Base-by-base conservation (phyloP, 2,888 invertebrate genomes). In the Malthinus seriepunctatus region DNA sequence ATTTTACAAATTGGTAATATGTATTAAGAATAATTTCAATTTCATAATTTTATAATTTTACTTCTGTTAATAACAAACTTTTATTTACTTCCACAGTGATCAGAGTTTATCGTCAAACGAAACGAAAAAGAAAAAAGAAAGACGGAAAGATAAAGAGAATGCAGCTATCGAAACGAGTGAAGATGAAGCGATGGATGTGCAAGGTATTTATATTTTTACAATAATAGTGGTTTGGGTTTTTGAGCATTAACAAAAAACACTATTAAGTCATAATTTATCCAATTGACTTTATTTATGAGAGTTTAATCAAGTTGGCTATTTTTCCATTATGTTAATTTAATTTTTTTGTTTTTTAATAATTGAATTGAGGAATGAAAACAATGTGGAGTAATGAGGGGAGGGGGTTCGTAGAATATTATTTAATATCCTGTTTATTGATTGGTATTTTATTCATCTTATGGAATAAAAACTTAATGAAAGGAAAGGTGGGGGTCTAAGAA, bases 111-210 rank as follows among this genome's bases (percentile, higher is more conserved):
- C 77, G 33, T 62, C 67, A 34, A 67, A 69, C 32, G 83, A 83
- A 63, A 84, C 78, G 65, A 85, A 85, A 71, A 85, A 86, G 75
- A 85, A 84, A 69, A 84, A 85, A 65, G 81, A 84, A 63, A 78
- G 82, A 69, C 83, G 84, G 78, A 80, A 81, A 72, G 83, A 83
- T 66, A 79, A 81, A 60, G 83, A 82, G 63, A 80, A 83, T 34
- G 66, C 75, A 14, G 69, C 77, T 9, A 80, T 83, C 76, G 85
- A 84, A 64, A 82, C 82, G 32, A 85, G 85, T 65, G 85, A 86
- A 66, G 86, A 86, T 60, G 79, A 79, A 46, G 68, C 76, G 51
- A 69, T 77, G 60, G 84, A 84, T 69, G 72, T 76, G 60, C 83
- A 83, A 80, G 84, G 86, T 85, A 78, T 79, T 83, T 23, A 8